Base-by-base conservation (phyloP, 2,113 vertebrate species). In the Callocephalon fimbriatum region DNA sequence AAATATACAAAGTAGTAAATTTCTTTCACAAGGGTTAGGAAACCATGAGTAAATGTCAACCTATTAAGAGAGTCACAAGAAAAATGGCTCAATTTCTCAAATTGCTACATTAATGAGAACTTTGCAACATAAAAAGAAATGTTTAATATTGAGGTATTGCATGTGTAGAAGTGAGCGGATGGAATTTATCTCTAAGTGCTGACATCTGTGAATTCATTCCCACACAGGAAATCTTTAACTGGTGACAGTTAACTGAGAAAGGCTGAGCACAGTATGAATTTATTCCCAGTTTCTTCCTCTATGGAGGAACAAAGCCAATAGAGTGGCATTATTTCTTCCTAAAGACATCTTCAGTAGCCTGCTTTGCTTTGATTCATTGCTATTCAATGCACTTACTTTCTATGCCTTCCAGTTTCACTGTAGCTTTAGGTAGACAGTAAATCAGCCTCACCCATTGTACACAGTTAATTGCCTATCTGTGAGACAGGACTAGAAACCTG, bases 341-440 rank as follows among this genome's bases (percentile, higher is more conserved):
- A 54, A 80, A 80, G 93, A 81, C 79, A 93, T 92, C 81, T 86
- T 92, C 70, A 75, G 66, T 63, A 80, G 76, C 54, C 73, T 94
- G n/a, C 73, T 95, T 96, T 80, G 83, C 70, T 88, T 81, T 97
- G 78, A 97, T 93, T 96, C 94, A 96, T 91, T 94, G 50, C 68
- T 91, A 68, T 96, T 87, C 79, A 88, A 50, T 88, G 54, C 77
- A 96, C 86, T 93, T 80, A 54, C 53, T 86, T 93, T 66, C 62
- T 86, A 8, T 92, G 89, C 90, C 93, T 86, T 86, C 32, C 79
- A 87, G 54, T 63, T 95, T 92, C 87, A 85, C 62, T 82, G 68
- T 62, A 95, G 87, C 87, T 97, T 85, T 73, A 92, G 53, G 40
- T 70, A 73, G 72, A 79, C 23, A 82, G 75, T 97, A 97, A 95